phyloP scores from a whole-genome alignment of 2,888 invertebrate genomes.

The Augochlorella aurata region DNA sequence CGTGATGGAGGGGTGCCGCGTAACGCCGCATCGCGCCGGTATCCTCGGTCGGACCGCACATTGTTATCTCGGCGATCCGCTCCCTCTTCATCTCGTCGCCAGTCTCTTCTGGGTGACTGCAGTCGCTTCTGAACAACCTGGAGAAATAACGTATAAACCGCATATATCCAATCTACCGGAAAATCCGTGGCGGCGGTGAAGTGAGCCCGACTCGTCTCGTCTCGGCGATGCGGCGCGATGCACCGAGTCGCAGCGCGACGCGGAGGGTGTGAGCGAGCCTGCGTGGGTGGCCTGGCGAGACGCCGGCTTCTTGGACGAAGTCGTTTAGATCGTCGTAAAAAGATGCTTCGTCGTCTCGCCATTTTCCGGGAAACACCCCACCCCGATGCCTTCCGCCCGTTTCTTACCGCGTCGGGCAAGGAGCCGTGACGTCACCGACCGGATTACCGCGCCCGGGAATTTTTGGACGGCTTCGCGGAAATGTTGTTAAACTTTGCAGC shows the following conservation, averaged over 20 bases:
- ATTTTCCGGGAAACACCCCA: conserved; percentile 19
- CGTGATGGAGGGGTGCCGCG: conserved; percentile 27
- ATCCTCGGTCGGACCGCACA: conserved; percentile 52
- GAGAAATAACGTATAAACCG: conserved; percentile 67
- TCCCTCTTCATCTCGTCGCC: conserved; percentile 34
- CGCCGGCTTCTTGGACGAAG: conserved; percentile 22
- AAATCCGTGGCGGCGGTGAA: conserved; percentile 60
- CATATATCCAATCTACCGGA: conserved; percentile 68
- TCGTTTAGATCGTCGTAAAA: conserved; percentile 53
- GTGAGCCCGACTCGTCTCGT: neutral
- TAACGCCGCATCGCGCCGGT: neutral
- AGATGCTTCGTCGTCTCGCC: conserved; percentile 53
- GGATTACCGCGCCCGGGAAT: neutral
- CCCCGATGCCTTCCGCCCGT: conserved; percentile 14
- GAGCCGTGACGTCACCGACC: neutral
- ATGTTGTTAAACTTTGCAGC: neutral
- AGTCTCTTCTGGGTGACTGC: conserved; percentile 39
- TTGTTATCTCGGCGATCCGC: conserved; percentile 53
- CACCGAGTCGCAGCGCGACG: no score
- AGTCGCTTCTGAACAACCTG: conserved; percentile 34
- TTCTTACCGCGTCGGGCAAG: conserved; percentile 10
- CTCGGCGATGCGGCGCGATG: no score
- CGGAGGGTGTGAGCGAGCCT: neutral
- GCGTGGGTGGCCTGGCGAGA: neutral
- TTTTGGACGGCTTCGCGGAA: neutral